These are phyloP conservation scores for Polyploca ridens DNA, from an alignment of 2,888 invertebrate genomes.

Conservation along the genomic window DNA sequence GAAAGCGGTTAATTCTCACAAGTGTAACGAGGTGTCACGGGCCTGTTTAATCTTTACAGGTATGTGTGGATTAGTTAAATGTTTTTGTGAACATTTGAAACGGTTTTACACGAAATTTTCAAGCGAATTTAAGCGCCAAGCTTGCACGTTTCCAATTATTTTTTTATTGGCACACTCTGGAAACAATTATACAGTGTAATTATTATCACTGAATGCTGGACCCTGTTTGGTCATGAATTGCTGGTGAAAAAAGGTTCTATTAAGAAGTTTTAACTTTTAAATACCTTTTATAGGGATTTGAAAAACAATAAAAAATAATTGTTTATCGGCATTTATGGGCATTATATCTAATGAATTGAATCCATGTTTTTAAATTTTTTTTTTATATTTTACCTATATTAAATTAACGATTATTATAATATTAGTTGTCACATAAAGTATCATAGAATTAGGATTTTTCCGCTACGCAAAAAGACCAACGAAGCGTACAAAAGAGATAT, in stretches of 20 bases:
- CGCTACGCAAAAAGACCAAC: too few species aligned
- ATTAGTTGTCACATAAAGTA: too few species aligned
- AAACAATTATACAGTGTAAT: conserved; percentile 1
- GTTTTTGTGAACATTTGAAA: not conserved
- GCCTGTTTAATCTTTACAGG: not conserved
- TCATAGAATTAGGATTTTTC: too few species aligned
- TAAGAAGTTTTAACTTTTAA: not conserved
- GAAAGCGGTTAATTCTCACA: conserved; percentile 16
- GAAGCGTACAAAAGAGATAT: too few species aligned
- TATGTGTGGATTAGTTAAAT: conserved; percentile 4
- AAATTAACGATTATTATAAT: too few species aligned
- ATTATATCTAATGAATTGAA: too few species aligned
- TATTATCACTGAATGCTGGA: not conserved
- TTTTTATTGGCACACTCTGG: not conserved
- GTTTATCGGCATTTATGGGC: too few species aligned
- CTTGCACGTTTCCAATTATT: not conserved
- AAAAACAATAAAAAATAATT: too few species aligned
- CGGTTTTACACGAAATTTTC: not conserved
- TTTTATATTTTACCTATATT: too few species aligned
- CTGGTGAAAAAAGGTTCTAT: not conserved
- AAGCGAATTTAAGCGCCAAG: not conserved
- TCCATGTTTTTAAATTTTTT: too few species aligned
- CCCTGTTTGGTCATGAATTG: not conserved
- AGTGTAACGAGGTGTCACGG: not conserved
- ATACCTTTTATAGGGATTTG: too few species aligned